These are phyloP conservation scores for Anguilla obscura DNA, from an alignment of 2,797 vertebrate species.

Conservation along the genomic window DNA sequence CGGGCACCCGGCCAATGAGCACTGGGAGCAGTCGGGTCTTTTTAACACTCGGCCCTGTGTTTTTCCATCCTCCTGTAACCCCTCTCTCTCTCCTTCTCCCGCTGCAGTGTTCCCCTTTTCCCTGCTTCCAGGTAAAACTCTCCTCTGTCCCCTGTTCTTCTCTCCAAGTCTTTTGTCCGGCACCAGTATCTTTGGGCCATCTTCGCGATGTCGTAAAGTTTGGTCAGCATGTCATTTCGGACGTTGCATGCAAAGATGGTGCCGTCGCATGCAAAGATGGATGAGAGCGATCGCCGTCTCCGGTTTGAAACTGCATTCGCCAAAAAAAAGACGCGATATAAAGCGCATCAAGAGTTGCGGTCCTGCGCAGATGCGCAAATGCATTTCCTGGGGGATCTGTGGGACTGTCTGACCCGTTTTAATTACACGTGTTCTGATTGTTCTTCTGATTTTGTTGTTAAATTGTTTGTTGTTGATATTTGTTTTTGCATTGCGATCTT, in stretches of 20 bases:
- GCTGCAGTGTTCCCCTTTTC: conserved; percentile 33
- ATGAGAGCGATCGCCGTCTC: not conserved
- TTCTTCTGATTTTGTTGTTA: not conserved
- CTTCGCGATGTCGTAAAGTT: too few species aligned
- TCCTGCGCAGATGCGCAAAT: not conserved
- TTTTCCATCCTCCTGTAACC: not conserved
- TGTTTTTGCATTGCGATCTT: not conserved
- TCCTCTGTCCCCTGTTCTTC: not conserved
- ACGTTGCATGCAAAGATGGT: not conserved
- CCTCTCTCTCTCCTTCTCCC: conserved; percentile 9
- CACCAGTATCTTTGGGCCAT: not conserved
- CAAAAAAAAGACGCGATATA: not conserved
- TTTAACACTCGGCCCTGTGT: not conserved
- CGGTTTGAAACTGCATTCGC: not conserved
- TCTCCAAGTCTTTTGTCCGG: not conserved
- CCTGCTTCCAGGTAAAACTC: conserved; percentile 31
- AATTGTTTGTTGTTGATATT: not conserved
- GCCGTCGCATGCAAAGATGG: not conserved
- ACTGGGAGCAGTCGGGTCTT: not conserved
- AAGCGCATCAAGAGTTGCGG: not conserved
- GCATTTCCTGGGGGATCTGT: not conserved
- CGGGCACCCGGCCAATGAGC: too few species aligned
- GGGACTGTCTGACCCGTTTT: not conserved
- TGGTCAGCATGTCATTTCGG: not conserved
- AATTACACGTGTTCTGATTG: not conserved